Conservation (phyloP, 2,888 invertebrate species). For the Leucophenga maculata region DNA sequence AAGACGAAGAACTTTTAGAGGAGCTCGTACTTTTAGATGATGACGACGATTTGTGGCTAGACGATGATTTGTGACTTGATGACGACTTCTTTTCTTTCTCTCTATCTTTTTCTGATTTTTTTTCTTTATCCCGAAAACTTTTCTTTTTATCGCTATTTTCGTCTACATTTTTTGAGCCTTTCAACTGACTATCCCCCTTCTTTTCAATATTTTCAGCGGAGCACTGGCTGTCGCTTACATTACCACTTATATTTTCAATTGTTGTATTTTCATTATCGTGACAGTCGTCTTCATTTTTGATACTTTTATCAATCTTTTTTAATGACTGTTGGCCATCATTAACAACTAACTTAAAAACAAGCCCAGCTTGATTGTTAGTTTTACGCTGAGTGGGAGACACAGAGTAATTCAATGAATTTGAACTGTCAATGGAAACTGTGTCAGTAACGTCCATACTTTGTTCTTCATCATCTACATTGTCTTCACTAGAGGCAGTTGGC, state of each 20-base stretch:
- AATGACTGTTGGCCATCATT: conserved; percentile 83
- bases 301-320: conserved; percentile 65
- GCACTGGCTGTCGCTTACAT: conserved; percentile 35
- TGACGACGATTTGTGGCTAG: conserved; percentile 67
- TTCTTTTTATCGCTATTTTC: conserved; percentile 55
- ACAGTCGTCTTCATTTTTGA: conserved; percentile 33
- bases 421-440: conserved; percentile 64
- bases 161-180: conserved; percentile 47
- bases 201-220: conserved; percentile 43
- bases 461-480: conserved; percentile 29
- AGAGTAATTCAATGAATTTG: conserved; percentile 50
- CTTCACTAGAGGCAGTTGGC: neutral
- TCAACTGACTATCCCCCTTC: conserved; percentile 66
- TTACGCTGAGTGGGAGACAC: conserved; percentile 67
- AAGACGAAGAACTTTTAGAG: conserved; percentile 65
- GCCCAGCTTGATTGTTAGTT: conserved; percentile 57
- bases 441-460: conserved; percentile 51
- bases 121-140: conserved; percentile 54
- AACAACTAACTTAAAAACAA: conserved; percentile 78
- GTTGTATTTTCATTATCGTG: conserved; percentile 56
- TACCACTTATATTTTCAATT: conserved; percentile 48
- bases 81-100: conserved; percentile 65
- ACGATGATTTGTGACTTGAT: conserved; percentile 65
- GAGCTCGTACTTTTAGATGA: conserved; percentile 70
- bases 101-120: conserved; percentile 67